phyloP scores from a whole-genome alignment of 2,113 vertebrate species.

The Crotalus helleri region DNA sequence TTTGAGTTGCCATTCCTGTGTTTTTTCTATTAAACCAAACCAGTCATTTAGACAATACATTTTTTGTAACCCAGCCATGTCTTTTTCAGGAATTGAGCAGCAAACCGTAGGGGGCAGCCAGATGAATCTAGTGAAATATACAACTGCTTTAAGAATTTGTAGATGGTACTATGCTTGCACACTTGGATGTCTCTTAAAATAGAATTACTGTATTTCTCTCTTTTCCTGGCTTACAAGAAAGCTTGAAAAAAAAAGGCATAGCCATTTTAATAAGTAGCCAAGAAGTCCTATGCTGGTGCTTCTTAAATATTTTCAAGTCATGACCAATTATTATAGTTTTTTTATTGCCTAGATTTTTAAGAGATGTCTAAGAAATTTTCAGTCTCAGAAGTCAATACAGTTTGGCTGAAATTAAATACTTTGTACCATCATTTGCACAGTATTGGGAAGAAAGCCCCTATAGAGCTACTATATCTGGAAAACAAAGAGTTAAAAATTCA shows the following conservation, averaged over 20 bases:
- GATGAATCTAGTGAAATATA: not conserved
- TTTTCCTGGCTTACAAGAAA: not conserved
- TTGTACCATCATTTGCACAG: not conserved
- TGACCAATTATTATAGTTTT: not conserved
- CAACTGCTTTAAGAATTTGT: not conserved
- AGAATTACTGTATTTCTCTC: not conserved
- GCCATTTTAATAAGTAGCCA: not conserved
- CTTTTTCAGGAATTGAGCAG: not conserved
- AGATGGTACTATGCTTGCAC: not conserved
- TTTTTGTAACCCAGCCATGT: not conserved
- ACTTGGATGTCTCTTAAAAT: not conserved
- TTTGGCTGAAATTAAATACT: not conserved
- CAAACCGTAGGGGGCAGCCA: not conserved
- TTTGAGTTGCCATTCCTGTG: not conserved
- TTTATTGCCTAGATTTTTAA: not conserved
- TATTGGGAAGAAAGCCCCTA: not conserved
- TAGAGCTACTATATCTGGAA: not conserved
- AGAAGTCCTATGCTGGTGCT: not conserved
- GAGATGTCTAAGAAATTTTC: not conserved
- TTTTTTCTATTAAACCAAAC: not conserved
- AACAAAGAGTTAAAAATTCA: not conserved
- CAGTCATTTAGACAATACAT: not conserved
- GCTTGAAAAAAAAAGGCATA: not conserved
- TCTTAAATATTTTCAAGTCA: not conserved
- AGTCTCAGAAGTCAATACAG: not conserved